Evolutionary conservation across 2,113 vertebrate genomes (phyloP), one percentile per base, ranked within the genome.

Genomic region (Oophaga pumilio): DNA sequence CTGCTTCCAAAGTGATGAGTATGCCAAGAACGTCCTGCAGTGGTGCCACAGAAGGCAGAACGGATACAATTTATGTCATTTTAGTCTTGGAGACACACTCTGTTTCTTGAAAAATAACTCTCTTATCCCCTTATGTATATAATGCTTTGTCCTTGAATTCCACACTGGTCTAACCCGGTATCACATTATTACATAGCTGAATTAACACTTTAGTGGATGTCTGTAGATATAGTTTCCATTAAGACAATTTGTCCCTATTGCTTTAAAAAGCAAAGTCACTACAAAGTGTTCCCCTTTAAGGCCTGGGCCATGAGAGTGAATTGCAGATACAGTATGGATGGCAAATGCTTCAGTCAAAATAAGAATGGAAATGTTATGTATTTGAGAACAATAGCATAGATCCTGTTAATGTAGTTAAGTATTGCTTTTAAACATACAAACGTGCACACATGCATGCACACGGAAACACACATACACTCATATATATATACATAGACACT

Each of bases 81-180:
- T 50, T 79, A 86, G 64, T 68, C 62, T 6, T 79, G 24, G 49
- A 68, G 59, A 68, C 52, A n/a, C 78, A 24, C 73, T 62, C 76
- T 60, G 43, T 77, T 86, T 74, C 60, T 26, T 57, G 49, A 69
- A 57, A 69, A 86, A 86, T 53, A 79, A 52, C 49, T 53, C 52
- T 76, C 71, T 56, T 57, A 64, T 64, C 26, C 22, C n/a, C 22
- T 20, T 87, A 22, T 73, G 64, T 81, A 73, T 73, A 59, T 73
- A n/a, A 88, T 33, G 80, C n/a, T 52, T 49, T 82, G 56, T 83
- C 79, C n/a, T 82, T 87, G 43, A 87, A 82, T 62, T 33, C 64
- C 49, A 76, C 22, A 22, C n/a, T 53, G 28, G 11, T 59, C 50
- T 88, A 64, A 87, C 66, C 26, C 43, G 20, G 20, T 26, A 74